Percentiles rank a stretch among this genome's conserved stretches.
Conservation (phyloP, 2,888 invertebrate species). For the Choreutis nemorana region DNA sequence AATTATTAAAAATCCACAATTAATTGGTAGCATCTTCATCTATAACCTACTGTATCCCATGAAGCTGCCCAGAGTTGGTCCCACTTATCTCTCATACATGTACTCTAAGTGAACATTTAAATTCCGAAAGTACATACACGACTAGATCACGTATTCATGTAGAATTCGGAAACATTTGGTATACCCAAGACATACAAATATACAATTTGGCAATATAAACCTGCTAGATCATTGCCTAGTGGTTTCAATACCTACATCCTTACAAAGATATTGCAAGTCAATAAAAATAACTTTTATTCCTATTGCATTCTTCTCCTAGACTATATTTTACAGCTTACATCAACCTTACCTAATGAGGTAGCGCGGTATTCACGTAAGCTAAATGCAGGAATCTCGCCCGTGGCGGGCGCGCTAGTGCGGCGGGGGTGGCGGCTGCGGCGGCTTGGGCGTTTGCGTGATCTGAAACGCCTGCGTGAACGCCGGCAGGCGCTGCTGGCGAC, state of each 20-base stretch:
- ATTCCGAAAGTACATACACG: conserved; percentile 66
- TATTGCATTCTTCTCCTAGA: conserved; percentile 39
- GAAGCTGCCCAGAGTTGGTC: conserved; percentile 57
- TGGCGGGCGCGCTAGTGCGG: conserved; percentile 35
- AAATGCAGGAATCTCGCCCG: conserved; percentile 41
- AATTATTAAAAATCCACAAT: too few species aligned
- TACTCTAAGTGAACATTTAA: conserved; percentile 58
- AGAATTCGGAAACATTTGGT: conserved; percentile 66
- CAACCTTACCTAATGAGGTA: conserved; percentile 63
- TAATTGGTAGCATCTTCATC: too few species aligned
- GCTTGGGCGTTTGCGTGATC: conserved; percentile 46
- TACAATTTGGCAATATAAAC: conserved; percentile 56
- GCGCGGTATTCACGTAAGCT: conserved; percentile 46
- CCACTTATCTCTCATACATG: conserved; percentile 50
- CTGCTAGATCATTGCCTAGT: conserved; percentile 21
- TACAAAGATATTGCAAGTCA: conserved; percentile 29
- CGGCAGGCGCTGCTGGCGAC: conserved; percentile 44
- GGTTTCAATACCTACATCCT: conserved; percentile 18
- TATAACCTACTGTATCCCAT: conserved; percentile 10
- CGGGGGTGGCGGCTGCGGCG: conserved; percentile 55
- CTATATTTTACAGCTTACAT: conserved; percentile 51
- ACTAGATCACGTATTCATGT: conserved; percentile 66
- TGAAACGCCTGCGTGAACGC: conserved; percentile 60
- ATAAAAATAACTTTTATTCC: conserved; percentile 31
- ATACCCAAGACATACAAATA: conserved; percentile 54